These are phyloP conservation scores for Epinephelus awoara DNA, from an alignment of 2,797 vertebrate species.

Conservation along the genomic window DNA sequence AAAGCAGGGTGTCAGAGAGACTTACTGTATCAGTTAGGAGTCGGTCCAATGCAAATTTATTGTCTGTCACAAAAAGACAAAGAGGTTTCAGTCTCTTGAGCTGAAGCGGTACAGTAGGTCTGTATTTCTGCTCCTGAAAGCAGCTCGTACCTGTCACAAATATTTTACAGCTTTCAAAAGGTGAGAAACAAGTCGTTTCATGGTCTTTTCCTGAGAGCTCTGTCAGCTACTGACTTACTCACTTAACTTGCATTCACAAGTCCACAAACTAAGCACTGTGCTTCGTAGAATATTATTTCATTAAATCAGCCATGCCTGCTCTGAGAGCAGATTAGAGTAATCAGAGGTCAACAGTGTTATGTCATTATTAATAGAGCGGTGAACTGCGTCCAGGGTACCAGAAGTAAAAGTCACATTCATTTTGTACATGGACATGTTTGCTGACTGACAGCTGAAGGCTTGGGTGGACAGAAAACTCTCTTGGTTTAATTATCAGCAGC, in stretches of 20 bases:
- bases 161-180: slow-evolving; percentile 31
- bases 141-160: slow-evolving; percentile 13
- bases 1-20: slow-evolving; percentile 12
- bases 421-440: not conserved
- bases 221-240: not conserved
- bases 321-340: slow-evolving; percentile 2
- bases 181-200: slow-evolving; percentile 25
- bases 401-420: slow-evolving; percentile 1
- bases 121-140: slow-evolving; percentile 15
- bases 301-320: not conserved
- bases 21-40: not conserved
- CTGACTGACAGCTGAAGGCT: not conserved
- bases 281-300: not conserved
- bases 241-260: not conserved
- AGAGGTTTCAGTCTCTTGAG: slow-evolving; percentile 20
- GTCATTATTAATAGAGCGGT: not conserved
- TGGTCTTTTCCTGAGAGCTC: not conserved
- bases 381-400: not conserved
- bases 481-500: not conserved
- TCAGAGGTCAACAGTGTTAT: not conserved
- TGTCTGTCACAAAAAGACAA: slow-evolving; percentile 26
- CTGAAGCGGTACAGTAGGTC: slow-evolving; percentile 1
- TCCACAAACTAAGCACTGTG: not conserved
- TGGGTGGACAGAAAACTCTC: not conserved
- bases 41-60: slow-evolving; percentile 34